These are phyloP conservation scores for Argyresthia albistria DNA, from an alignment of 2,888 invertebrate species.

Conservation along the genomic window DNA sequence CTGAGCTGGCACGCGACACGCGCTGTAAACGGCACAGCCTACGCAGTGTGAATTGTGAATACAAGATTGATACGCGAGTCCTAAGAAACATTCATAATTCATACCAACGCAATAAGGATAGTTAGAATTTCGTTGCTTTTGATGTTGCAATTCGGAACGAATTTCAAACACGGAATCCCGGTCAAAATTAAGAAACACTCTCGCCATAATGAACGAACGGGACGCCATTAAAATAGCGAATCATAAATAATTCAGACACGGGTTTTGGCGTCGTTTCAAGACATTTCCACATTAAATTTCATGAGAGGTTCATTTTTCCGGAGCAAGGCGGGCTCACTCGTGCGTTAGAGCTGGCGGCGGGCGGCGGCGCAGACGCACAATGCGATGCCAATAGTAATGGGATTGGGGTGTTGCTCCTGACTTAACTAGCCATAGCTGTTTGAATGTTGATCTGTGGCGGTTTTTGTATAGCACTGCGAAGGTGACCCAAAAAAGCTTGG, in stretches of 20 bases:
- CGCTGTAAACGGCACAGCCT: slow-evolving; percentile 8
- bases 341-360: slow-evolving; percentile 14
- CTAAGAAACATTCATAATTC: neutral
- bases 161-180: slow-evolving; percentile 34
- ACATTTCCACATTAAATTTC: slow-evolving; percentile 70
- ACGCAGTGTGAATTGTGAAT: neutral
- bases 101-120: neutral
- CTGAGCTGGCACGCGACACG: slow-evolving; percentile 12
- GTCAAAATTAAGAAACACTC: slow-evolving; percentile 62
- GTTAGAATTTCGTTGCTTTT: neutral
- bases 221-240: slow-evolving; percentile 64
- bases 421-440: no score
- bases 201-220: slow-evolving; percentile 59
- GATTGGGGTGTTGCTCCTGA: neutral
- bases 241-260: slow-evolving; percentile 66
- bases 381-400: neutral
- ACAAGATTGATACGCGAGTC: neutral
- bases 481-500: no score
- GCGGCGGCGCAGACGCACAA: neutral
- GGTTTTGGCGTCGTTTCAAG: slow-evolving; percentile 69
- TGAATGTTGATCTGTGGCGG: no score
- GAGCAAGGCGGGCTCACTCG: slow-evolving; percentile 32
- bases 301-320: slow-evolving; percentile 68
- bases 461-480: no score
- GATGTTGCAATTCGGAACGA: slow-evolving; percentile 4